Base-by-base conservation (phyloP, 2,888 invertebrate species). In the Herminia tarsipennalis region DNA sequence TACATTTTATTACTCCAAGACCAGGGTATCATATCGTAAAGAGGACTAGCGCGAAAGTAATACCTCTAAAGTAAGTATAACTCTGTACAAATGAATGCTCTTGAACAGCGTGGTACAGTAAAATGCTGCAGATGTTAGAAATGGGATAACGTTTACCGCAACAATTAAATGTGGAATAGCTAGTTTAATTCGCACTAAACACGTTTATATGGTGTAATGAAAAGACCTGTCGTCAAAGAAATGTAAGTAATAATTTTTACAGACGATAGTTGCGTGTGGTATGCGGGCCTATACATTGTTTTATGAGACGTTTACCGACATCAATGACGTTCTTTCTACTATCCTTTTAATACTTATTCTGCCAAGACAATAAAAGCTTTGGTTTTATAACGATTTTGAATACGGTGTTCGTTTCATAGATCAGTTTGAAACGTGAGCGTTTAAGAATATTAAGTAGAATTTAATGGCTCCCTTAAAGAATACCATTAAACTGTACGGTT, bases 231-330 rank as follows among this genome's bases (percentile, higher is more conserved):
- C 38, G 47, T 47, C 45, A 55, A 50, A 47, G 56, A 47, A 53
- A 63, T 64, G 63, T 60, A 59, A 57, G 47, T 55, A 68, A 70
- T 70, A 54, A 61, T 65, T 64, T 67, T 73, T 70, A 75, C 69
- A 49, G 66, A 65, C 50, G 36, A 50, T 36, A 64, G 45, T 49
- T 57, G 39, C 53, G 65, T 61, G 70, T 61, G 70, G 72, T 61
- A 77, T 78, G 73, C 76, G 76, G 77, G 77, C 50, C 53, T 63
- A 56, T 47, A 67, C 65, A 58, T 69, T 52, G 59, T 64, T 73
- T 72, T 61, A 71, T 60, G 60, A 60, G 59, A 46, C 55, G 61
- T 67, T 68, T 71, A 71, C 68, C 61, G 57, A 66, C 68, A 59
- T 66, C 60, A 61, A 61, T 49, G 53, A 49, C 38, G 49, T 33